Conservation (phyloP, 2,888 invertebrate genomes). For the Ormia ochracea region DNA sequence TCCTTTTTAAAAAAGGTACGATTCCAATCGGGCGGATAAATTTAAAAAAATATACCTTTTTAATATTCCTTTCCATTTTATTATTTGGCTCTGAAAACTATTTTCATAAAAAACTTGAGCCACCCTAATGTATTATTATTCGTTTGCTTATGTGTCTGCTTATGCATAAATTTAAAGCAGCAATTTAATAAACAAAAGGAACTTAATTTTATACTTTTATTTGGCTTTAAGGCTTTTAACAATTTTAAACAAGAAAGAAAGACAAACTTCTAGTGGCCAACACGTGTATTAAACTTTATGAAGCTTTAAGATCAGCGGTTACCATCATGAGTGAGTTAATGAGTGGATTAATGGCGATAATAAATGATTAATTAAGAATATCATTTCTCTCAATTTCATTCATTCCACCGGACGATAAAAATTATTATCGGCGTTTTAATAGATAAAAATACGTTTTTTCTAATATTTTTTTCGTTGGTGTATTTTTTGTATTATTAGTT, state of each 20-base stretch:
- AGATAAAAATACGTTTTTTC: too few relatives aligned
- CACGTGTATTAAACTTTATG: not conserved
- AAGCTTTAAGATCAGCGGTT: not conserved
- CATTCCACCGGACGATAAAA: too few relatives aligned
- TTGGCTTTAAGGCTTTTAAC: not conserved
- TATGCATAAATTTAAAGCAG: not conserved
- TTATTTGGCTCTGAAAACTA: not conserved
- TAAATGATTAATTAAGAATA: not conserved
- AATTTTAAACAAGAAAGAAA: not conserved
- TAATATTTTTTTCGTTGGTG: too few relatives aligned
- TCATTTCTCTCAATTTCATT: not conserved
- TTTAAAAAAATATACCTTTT: not conserved
- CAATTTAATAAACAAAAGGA: not conserved
- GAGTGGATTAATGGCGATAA: not conserved
- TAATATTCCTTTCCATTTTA: not conserved
- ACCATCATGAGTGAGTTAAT: not conserved
- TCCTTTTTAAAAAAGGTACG: not conserved
- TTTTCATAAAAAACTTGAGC: not conserved
- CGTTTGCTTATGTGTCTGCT: not conserved
- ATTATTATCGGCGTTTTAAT: too few relatives aligned
- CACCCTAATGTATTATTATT: not conserved
- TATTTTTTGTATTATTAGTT: too few relatives aligned
- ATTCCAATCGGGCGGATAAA: not conserved
- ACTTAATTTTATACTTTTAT: not conserved
- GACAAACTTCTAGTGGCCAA: not conserved